Conservation (phyloP, 2,888 invertebrate species). For the Ormyrus labotus region DNA sequence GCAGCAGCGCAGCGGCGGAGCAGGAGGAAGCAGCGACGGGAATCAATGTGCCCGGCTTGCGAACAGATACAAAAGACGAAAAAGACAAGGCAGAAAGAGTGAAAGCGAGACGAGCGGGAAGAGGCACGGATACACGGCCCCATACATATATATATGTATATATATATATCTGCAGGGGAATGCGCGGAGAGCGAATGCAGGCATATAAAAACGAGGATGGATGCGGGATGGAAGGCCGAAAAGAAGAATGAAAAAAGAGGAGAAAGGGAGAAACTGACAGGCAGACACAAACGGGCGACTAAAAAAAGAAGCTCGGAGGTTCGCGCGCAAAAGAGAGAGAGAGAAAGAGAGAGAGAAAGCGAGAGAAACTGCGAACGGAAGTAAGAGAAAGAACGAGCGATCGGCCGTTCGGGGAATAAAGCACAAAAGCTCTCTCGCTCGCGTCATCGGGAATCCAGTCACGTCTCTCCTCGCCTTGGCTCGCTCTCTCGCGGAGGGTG, state of each 20-base stretch:
- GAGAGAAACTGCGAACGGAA: conserved; percentile 21
- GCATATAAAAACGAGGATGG: conserved; percentile 31
- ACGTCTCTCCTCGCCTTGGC: too few species aligned
- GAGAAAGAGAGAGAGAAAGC: not conserved
- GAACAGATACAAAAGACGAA: conserved; percentile 11
- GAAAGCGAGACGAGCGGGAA: not conserved
- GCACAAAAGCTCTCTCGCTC: conserved; percentile 8
- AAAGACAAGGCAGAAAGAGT: not conserved
- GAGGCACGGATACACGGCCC: not conserved
- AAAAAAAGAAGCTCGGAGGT: conserved; percentile 13
- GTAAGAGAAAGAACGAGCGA: conserved; percentile 30
- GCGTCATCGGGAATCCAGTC: not conserved
- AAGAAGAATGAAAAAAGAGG: not conserved
- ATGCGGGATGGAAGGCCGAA: conserved; percentile 1
- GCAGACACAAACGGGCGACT: conserved; percentile 25
- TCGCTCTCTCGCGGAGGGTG: conserved; percentile 16
- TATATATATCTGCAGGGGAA: not conserved
- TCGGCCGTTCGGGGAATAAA: conserved; percentile 31
- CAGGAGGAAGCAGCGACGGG: not conserved
- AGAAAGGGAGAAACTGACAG: conserved; percentile 3
- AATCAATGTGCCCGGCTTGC: conserved; percentile 24
- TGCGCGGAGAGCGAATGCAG: conserved; percentile 24
- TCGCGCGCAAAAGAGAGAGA: conserved; percentile 2
- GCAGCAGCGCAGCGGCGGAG: not conserved
- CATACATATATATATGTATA: too few species aligned